Evolutionary conservation across 2,888 invertebrate species (phyloP).

Genomic region (Tenthredo amoena): DNA sequence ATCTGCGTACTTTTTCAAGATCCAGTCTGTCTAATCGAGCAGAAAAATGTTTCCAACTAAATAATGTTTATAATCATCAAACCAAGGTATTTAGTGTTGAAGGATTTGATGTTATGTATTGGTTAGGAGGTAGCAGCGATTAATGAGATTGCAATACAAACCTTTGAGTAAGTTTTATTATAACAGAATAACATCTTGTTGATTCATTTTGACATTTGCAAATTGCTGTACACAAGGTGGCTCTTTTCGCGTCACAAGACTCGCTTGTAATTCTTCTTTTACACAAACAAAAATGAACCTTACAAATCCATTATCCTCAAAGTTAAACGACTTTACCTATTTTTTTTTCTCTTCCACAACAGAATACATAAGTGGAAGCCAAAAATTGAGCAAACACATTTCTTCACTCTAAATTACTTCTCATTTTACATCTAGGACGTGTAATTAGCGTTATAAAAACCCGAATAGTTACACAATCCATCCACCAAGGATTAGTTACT

Average conservation of each 20-base stretch:
- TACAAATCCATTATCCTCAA: background rate
- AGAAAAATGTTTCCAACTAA: constrained; percentile 48
- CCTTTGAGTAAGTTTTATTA: constrained; percentile 37
- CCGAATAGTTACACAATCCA: constrained; percentile 44
- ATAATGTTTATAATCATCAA: constrained; percentile 37
- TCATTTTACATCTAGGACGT: constrained; percentile 30
- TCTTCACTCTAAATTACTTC: constrained; percentile 9
- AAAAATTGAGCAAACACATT: background rate
- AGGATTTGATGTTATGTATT: constrained; percentile 63
- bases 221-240: constrained; percentile 53
- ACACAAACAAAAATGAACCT: constrained; percentile 21
- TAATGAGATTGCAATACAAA: constrained; percentile 14
- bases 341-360: background rate
- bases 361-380: background rate
- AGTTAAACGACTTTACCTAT: background rate
- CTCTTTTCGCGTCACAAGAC: constrained; percentile 52
- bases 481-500: constrained; percentile 10
- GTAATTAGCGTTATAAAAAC: constrained; percentile 47
- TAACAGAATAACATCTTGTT: constrained; percentile 47
- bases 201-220: constrained; percentile 51
- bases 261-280: background rate
- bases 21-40: constrained; percentile 46
- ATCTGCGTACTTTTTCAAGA: constrained; percentile 49
- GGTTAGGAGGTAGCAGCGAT: constrained; percentile 49
- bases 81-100: constrained; percentile 54